phyloP scores from a whole-genome alignment of 2,888 invertebrate species.

The Ethmia dodecea region DNA sequence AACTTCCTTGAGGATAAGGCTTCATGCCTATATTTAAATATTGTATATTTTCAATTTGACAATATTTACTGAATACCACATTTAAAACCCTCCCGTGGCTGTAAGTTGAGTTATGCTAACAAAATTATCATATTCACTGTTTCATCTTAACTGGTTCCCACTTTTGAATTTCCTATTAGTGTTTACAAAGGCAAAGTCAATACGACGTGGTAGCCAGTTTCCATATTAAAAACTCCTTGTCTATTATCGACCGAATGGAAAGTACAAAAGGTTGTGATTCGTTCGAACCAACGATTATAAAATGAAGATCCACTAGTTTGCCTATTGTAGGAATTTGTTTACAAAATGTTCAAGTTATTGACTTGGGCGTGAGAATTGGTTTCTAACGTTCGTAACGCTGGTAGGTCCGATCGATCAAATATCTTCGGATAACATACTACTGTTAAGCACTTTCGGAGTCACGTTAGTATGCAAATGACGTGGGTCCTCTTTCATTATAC shows the following conservation, averaged over 20 bases:
- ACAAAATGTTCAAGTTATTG: constrained; percentile 64
- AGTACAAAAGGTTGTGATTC: constrained; percentile 23
- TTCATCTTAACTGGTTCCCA: constrained; percentile 71
- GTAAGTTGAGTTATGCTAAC: constrained; percentile 30
- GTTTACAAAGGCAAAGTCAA: constrained; percentile 73
- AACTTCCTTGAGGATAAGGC: too few relatives aligned
- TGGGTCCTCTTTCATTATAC: neutral
- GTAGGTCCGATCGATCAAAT: constrained; percentile 65
- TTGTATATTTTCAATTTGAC: too few relatives aligned
- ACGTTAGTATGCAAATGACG: constrained; percentile 18
- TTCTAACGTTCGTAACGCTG: constrained; percentile 65
- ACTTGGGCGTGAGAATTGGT: constrained; percentile 74
- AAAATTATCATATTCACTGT: constrained; percentile 72
- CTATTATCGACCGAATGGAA: constrained; percentile 1
- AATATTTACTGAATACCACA: too few relatives aligned
- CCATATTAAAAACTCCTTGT: constrained; percentile 35
- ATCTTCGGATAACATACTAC: constrained; percentile 50
- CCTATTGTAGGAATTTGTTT: constrained; percentile 68
- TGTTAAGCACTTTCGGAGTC: constrained; percentile 45
- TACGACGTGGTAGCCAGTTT: constrained; percentile 57
- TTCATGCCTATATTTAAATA: too few relatives aligned
- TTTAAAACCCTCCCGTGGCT: constrained; percentile 23
- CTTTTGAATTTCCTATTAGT: constrained; percentile 75
- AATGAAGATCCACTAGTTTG: constrained; percentile 49
- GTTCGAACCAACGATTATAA: constrained; percentile 32